phyloP scores from a whole-genome alignment of 2,113 vertebrate species.

The Ursus arctos region DNA sequence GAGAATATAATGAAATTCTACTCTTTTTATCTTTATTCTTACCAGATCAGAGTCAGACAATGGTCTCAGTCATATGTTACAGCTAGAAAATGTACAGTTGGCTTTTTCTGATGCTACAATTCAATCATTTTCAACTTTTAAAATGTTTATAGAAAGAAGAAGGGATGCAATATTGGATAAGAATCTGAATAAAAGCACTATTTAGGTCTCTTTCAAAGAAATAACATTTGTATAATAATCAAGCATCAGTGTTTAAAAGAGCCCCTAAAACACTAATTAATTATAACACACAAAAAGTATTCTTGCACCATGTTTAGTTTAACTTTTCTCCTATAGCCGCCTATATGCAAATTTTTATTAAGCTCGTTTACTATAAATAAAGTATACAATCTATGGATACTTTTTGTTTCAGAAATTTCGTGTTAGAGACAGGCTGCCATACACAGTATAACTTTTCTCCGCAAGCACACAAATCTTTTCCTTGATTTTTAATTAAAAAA shows the following conservation, averaged over 20 bases:
- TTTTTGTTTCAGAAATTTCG: conserved; percentile 60
- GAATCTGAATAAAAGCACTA: conserved; percentile 47
- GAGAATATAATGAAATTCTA: conserved; percentile 29
- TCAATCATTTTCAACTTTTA: conserved; percentile 57
- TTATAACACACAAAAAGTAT: conserved; percentile 47
- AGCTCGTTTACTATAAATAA: conserved; percentile 50
- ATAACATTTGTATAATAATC: conserved; percentile 20
- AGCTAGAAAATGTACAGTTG: conserved; percentile 58
- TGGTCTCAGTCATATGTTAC: conserved; percentile 47
- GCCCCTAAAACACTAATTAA: background rate
- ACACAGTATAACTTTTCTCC: background rate
- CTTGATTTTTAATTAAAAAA: background rate
- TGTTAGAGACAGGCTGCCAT: background rate
- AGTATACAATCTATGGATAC: background rate
- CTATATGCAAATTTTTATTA: conserved; percentile 41
- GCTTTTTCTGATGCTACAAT: conserved; percentile 50
- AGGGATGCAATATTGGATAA: background rate
- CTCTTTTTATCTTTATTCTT: conserved; percentile 63
- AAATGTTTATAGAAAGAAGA: conserved; percentile 41
- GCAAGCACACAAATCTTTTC: background rate
- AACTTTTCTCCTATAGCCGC: conserved; percentile 34
- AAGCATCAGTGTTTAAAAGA: background rate
- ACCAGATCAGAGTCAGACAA: conserved; percentile 33
- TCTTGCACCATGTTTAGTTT: conserved; percentile 36
- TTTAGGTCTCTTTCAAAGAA: conserved; percentile 38